Conservation (phyloP, 2,888 invertebrate species). For the Steinernema scapterisci region DNA sequence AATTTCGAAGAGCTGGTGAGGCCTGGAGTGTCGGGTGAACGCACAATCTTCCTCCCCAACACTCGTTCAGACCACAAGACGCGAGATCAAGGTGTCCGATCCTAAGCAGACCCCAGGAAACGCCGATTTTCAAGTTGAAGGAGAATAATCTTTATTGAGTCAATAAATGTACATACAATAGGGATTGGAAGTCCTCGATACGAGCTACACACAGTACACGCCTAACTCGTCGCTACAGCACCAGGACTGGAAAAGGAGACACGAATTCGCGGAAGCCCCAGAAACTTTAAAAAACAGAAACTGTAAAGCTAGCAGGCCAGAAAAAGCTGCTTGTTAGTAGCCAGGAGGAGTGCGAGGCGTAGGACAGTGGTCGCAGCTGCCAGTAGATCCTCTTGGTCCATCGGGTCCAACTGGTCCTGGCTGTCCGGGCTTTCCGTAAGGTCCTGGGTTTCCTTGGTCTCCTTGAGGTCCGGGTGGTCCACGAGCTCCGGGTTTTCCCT, state of each 20-base stretch:
- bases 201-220: constrained; percentile 15
- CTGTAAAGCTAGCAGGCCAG: constrained; percentile 14
- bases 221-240: constrained; percentile 25
- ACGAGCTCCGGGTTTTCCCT: constrained; percentile 53
- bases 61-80: neutral
- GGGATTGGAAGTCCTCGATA: constrained; percentile 7
- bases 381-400: constrained; percentile 52
- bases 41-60: neutral
- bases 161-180: constrained; percentile 26
- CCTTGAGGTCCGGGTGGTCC: constrained; percentile 61
- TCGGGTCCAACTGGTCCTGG: constrained; percentile 53
- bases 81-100: neutral
- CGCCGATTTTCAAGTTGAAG: neutral
- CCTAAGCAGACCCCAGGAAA: neutral
- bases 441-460: constrained; percentile 64
- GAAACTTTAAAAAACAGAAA: constrained; percentile 18
- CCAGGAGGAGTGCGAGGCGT: constrained; percentile 64
- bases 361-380: constrained; percentile 63
- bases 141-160: constrained; percentile 5
- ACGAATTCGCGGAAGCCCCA: constrained; percentile 10
- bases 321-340: constrained; percentile 49
- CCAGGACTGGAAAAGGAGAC: neutral
- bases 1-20: neutral
- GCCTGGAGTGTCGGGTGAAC: neutral
- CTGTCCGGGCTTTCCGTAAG: constrained; percentile 60